These are phyloP conservation scores for Manduca sexta DNA, from an alignment of 1,140 invertebrate genomes.

Conservation along the genomic window DNA sequence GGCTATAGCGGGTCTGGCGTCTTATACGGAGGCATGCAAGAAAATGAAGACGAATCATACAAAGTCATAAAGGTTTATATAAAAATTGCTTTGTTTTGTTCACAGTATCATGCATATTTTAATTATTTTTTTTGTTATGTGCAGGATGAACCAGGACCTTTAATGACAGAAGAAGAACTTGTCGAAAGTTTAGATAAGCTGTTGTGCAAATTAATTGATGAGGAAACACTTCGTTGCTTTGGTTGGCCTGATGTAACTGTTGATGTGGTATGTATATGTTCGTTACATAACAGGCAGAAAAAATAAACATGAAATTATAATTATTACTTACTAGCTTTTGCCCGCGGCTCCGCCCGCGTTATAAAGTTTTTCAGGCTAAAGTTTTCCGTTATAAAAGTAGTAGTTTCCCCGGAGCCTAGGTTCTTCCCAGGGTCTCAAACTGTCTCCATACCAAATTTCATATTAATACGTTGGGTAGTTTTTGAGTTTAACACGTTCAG, in stretches of 20 bases:
- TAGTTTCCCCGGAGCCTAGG: too few relatives aligned
- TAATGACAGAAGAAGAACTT: constrained; percentile 56
- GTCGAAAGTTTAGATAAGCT: constrained; percentile 41
- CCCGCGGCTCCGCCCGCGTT: too few relatives aligned
- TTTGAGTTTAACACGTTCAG: too few relatives aligned
- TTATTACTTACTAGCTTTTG: too few relatives aligned
- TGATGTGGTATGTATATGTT: constrained; percentile 37
- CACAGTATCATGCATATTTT: background rate
- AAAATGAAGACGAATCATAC: constrained; percentile 8
- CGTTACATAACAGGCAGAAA: too few relatives aligned
- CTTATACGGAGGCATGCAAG: constrained; percentile 53
- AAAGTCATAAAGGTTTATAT: too few relatives aligned
- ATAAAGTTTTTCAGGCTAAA: too few relatives aligned
- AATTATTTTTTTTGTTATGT: constrained; percentile 10
- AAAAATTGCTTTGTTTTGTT: too few relatives aligned
- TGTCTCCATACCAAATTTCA: too few relatives aligned
- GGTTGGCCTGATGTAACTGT: constrained; percentile 50
- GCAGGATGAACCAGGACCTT: constrained; percentile 30
- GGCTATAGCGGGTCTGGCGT: constrained; percentile 39
- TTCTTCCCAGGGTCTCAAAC: too few relatives aligned
- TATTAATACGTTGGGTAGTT: too few relatives aligned
- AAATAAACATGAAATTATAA: constrained; percentile 5
- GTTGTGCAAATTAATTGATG: constrained; percentile 45
- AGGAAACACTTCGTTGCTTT: constrained; percentile 42
- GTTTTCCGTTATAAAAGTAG: too few relatives aligned